Evolutionary conservation across 2,888 invertebrate genomes (phyloP).

Genomic region (Chymomyza fuscimana): DNA sequence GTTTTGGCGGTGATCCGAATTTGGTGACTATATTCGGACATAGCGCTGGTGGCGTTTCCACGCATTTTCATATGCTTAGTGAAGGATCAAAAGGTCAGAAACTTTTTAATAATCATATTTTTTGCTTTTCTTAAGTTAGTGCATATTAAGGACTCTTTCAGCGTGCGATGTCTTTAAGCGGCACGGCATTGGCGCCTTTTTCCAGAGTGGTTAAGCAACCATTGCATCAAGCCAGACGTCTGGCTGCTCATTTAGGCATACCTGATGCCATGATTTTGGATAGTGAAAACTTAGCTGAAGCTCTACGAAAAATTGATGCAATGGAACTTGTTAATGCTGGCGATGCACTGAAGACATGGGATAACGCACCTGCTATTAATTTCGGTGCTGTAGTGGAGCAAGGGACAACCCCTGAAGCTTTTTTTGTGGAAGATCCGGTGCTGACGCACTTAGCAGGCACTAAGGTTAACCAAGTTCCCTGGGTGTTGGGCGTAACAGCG

Average conservation of each 20-base stretch:
- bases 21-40: constrained; percentile 80
- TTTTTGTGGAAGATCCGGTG: constrained; percentile 78
- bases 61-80: constrained; percentile 80
- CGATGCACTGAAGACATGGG: constrained; percentile 79
- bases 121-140: constrained; percentile 22
- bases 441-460: constrained; percentile 73
- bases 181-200: constrained; percentile 76
- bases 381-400: constrained; percentile 79
- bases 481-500: no score
- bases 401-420: constrained; percentile 73
- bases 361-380: constrained; percentile 77
- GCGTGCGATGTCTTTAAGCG: constrained; percentile 79
- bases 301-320: constrained; percentile 77
- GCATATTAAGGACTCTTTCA: constrained; percentile 76
- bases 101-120: not conserved
- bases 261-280: constrained; percentile 43
- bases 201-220: constrained; percentile 49
- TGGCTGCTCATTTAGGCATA: constrained; percentile 78
- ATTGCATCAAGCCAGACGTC: constrained; percentile 61
- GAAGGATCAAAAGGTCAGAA: constrained; percentile 76
- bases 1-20: constrained; percentile 79
- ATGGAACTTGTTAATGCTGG: constrained; percentile 71
- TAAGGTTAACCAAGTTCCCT: constrained; percentile 75
- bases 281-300: constrained; percentile 71
- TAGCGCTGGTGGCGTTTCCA: constrained; percentile 79